Conservation (phyloP, 2,797 vertebrate species). For the Hydrophis major region DNA sequence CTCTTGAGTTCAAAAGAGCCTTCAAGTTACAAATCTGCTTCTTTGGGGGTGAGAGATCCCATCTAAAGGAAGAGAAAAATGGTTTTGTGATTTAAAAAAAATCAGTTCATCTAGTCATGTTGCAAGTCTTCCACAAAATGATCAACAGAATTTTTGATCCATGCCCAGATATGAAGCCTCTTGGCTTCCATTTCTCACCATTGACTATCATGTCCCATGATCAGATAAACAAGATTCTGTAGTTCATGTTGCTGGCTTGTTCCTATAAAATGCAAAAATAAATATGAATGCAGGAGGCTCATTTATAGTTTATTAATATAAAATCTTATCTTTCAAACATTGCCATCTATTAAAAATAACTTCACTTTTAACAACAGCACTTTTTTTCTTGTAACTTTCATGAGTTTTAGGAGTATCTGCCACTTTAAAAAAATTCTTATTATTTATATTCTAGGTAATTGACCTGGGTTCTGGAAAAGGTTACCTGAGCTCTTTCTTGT, state of each 20-base stretch:
- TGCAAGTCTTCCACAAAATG: neutral
- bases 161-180: neutral
- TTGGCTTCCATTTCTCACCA: neutral
- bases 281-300: neutral
- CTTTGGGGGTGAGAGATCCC: neutral
- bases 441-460: constrained; percentile 79
- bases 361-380: neutral
- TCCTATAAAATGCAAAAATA: neutral
- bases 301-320: neutral
- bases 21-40: neutral
- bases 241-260: neutral
- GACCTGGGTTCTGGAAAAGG: constrained; percentile 97
- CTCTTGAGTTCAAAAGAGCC: neutral
- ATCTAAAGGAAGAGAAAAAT: neutral
- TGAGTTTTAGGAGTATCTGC: neutral
- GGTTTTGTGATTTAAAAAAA: neutral
- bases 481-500: constrained; percentile 94
- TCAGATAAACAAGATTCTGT: neutral
- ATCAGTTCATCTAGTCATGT: neutral
- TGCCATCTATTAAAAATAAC: neutral
- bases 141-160: neutral
- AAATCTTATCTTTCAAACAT: neutral
- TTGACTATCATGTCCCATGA: neutral
- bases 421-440: constrained; percentile 11
- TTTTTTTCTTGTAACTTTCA: constrained; percentile 29